These are phyloP conservation scores for Trachelus troglodyta DNA, from an alignment of 2,888 invertebrate species.

Conservation along the genomic window DNA sequence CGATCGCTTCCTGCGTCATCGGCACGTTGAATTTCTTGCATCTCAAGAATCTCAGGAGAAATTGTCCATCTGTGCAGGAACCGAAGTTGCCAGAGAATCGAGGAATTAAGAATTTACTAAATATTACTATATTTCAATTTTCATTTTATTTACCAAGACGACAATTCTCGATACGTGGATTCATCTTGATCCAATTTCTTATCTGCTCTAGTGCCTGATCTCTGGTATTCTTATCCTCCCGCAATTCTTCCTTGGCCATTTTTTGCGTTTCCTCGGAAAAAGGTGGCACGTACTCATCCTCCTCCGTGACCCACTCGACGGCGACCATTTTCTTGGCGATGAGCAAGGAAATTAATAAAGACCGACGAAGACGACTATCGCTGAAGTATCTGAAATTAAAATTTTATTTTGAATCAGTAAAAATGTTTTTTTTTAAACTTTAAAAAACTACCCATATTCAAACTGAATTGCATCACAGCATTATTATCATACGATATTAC, in stretches of 20 bases:
- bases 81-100: background rate
- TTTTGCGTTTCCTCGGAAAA: slow-evolving; percentile 73
- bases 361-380: background rate
- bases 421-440: background rate
- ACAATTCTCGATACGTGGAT: slow-evolving; percentile 76
- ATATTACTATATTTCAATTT: background rate
- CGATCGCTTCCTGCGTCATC: slow-evolving; percentile 81
- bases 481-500: slow-evolving; percentile 5
- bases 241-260: slow-evolving; percentile 75
- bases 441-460: background rate
- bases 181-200: slow-evolving; percentile 78
- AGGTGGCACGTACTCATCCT: slow-evolving; percentile 74
- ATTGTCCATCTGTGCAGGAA: slow-evolving; percentile 72
- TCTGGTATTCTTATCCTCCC: slow-evolving; percentile 76
- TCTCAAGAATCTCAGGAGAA: slow-evolving; percentile 81
- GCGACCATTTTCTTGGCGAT: slow-evolving; percentile 38
- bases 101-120: background rate
- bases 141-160: slow-evolving; percentile 72
- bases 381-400: background rate
- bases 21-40: slow-evolving; percentile 84
- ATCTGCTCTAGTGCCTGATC: slow-evolving; percentile 75
- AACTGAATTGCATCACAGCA: slow-evolving; percentile 10
- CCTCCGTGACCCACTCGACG: slow-evolving; percentile 70
- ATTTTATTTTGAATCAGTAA: background rate
- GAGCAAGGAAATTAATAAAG: background rate